Evolutionary conservation across 2,888 invertebrate genomes (phyloP).

Genomic region (Acanthopleura granulata): DNA sequence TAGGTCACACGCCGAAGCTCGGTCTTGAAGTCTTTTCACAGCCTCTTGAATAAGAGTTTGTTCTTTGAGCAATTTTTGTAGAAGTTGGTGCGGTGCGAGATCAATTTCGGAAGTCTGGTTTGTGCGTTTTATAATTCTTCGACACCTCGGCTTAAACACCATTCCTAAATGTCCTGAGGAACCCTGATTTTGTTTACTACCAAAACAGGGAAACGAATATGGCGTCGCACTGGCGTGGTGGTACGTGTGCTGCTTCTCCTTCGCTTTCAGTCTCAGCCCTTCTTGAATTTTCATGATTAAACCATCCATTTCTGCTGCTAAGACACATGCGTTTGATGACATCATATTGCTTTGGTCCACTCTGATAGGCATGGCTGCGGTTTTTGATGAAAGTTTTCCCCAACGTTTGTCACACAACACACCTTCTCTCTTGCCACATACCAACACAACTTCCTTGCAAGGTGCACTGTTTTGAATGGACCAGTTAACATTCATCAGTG

Average conservation of each 20-base stretch:
- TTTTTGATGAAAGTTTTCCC: neutral
- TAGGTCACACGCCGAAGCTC: neutral
- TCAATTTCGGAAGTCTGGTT: conserved; percentile 3
- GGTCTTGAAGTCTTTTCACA: neutral
- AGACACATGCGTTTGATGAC: neutral
- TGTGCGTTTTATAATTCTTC: neutral
- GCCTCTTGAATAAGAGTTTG: conserved; percentile 11
- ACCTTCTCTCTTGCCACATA: neutral
- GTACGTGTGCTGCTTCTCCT: conserved; percentile 3
- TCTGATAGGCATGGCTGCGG: conserved; percentile 1
- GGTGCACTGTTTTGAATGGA: conserved; percentile 6
- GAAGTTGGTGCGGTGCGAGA: conserved; percentile 5
- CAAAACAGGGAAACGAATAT: neutral
- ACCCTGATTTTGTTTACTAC: neutral
- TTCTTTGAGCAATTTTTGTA: conserved; percentile 15
- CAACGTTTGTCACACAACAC: neutral
- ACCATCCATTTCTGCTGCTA: neutral
- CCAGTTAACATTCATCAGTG: neutral
- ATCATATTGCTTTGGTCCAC: neutral
- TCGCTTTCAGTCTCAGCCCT: neutral
- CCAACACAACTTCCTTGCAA: neutral
- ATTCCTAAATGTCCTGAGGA: neutral
- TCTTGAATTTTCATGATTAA: conserved; percentile 13
- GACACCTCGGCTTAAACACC: neutral
- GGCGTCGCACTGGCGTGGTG: neutral